Evolutionary conservation across 2,888 invertebrate genomes (phyloP), one percentile per base, ranked within the genome.

Genomic region (Linnaemya tessellans): DNA sequence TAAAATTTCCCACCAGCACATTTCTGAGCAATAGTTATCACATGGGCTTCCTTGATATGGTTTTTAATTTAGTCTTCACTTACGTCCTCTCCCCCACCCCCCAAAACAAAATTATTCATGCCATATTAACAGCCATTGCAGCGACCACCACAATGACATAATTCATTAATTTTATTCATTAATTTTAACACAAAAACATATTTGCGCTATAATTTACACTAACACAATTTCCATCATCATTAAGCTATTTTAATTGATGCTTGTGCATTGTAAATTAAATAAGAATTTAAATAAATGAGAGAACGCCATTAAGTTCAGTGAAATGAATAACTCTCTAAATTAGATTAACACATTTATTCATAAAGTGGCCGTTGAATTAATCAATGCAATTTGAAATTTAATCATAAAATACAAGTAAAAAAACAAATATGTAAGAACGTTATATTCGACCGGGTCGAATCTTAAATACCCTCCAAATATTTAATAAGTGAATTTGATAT

Each of bases 321-420:
- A 71, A 56, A n/a, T 71, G 18, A 30, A 46, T 41, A 38, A 54
- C 25, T 56, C 13, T 71, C 38, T 18, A 71, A 71, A 25, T 43
- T 49, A 43, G n/a, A 46, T 64, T 30, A 71, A 79, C 30, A 30
- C 30, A 64, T 54, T 18, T 20, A 64, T 56, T 79, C 51, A 70
- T 62, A 30, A 62, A 62, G 20, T 64, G 38, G 38, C 62, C 70
- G 46, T 13, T 67, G 9, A 54, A 51, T 54, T 41, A 30, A 64
- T 65, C 13, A 65, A 54, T 3, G 13, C 10, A 38, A 18, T 41
- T 65, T 22, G 9, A 22, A 38, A 38, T 7, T 3, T n/a, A n/a
- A n/a, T n/a, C n/a, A n/a, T n/a, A n/a, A n/a, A 3, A 20, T 60
- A 10, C 10, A 11, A 11, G 4, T 18, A 13, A 58, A 4, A 18